Evolutionary conservation across 2,113 vertebrate genomes (phyloP), one percentile per base, ranked within the genome.

Genomic region (Chiloscyllium plagiosum): DNA sequence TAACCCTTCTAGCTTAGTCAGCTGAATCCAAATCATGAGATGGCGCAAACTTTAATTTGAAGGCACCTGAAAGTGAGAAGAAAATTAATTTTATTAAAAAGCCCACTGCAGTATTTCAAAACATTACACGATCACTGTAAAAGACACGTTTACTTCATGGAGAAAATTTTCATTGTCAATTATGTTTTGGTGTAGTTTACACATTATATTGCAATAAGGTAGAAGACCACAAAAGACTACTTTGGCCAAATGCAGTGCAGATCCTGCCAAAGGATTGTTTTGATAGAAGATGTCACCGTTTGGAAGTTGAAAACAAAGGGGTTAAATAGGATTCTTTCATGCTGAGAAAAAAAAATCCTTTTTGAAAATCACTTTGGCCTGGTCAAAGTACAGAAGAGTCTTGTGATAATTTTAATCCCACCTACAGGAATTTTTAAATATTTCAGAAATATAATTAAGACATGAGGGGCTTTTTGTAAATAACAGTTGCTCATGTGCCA

Each of bases 11-110:
- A 96, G 97, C 97, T 97, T 99, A 99, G 97, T 99, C 98, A 96
- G 98, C 98, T 97, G 98, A 98, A 97, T 99, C 98, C 97, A 98
- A 98, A 97, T 99, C 98, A 97, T 97, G 98, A 97, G 98, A 97
- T 97, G 98, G 98, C 96, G 98, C 97, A 97, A 98, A 99, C 97
- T 98, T 99, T 97, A 99, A 97, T 97, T 98, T 98, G 98, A 98
- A 98, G 97, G 98, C 98, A 98, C 98, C 98, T 97, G 95, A 68
- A 61, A 80, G 66, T 26, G 66, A 95, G 76, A 95, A 56, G 42
- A 72, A 95, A 95, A 50, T 50, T 68, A 56, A 56, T 70, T 72
- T 95, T 95, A 96, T 96, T 97, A 96, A 96, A 96, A 96, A 61
- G 96, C 96, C 10, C 12, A 96, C 96, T 96, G 96, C 96, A 97